Evolutionary conservation across 2,797 vertebrate species (phyloP).

Genomic region (Capromys pilorides): DNA sequence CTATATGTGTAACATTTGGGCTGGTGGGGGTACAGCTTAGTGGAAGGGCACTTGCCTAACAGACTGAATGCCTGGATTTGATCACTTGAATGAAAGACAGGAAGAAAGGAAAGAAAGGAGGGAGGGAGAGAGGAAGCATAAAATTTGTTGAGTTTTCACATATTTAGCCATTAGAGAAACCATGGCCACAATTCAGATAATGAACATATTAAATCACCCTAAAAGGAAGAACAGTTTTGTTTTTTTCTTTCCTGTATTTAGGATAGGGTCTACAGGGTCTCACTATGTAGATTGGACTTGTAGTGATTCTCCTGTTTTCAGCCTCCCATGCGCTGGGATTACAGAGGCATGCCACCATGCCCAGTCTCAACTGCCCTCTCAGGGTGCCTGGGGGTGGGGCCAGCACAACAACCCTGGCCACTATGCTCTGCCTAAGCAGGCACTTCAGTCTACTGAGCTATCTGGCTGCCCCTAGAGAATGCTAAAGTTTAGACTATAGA

Average conservation of each 20-base stretch:
- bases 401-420: too few relatives aligned
- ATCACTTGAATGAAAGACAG: not conserved
- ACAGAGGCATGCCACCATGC: too few relatives aligned
- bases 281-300: too few relatives aligned
- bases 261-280: too few relatives aligned
- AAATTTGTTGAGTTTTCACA: slow-evolving; percentile 43
- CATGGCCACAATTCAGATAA: not conserved
- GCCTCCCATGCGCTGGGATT: too few relatives aligned
- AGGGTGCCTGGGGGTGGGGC: too few relatives aligned
- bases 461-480: too few relatives aligned
- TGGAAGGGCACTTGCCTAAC: not conserved
- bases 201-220: not conserved
- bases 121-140: not conserved
- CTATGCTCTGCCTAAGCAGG: too few relatives aligned
- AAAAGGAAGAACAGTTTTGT: not conserved
- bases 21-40: not conserved
- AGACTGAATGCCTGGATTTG: not conserved
- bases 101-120: not conserved
- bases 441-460: too few relatives aligned
- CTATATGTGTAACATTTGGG: slow-evolving; percentile 17
- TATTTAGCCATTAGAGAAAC: not conserved
- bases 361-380: too few relatives aligned
- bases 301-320: too few relatives aligned
- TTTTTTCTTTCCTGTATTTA: too few relatives aligned
- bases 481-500: not conserved